Percentiles rank a stretch among this genome's conserved stretches.
phyloP scores from a whole-genome alignment of 2,797 vertebrate genomes.

The Sebastes cheni region DNA sequence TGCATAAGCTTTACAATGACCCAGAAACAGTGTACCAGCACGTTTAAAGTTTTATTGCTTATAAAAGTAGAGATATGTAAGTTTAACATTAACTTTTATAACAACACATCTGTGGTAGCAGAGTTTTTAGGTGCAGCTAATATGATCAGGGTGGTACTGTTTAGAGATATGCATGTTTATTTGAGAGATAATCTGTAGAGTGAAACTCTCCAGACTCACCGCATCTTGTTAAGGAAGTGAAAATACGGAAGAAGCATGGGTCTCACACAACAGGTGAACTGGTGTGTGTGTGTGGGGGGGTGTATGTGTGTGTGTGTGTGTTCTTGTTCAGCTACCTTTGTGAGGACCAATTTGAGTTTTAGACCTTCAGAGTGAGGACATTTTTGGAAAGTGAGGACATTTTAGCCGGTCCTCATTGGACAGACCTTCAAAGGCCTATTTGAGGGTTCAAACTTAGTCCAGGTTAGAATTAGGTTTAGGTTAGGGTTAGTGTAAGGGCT shows the following conservation, averaged over 20 bases:
- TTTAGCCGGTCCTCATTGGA: no score
- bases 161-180: not conserved
- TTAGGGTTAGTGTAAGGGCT: no score
- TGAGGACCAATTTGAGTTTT: no score
- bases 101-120: not conserved
- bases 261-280: conserved; percentile 36
- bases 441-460: no score
- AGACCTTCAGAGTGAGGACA: no score
- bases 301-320: not conserved
- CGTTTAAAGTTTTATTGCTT: not conserved
- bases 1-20: not conserved
- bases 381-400: no score
- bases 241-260: conserved; percentile 55
- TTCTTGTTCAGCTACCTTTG: no score
- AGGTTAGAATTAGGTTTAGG: no score
- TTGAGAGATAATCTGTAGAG: not conserved
- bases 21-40: not conserved
- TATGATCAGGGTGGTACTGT: not conserved
- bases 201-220: not conserved
- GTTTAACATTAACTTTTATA: not conserved
- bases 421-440: no score
- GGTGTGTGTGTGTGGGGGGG: not conserved
- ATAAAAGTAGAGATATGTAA: not conserved
- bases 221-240: conserved; percentile 64
- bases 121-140: not conserved